Conservation (phyloP, 2,888 invertebrate species). For the Liposcelis brunnea region DNA sequence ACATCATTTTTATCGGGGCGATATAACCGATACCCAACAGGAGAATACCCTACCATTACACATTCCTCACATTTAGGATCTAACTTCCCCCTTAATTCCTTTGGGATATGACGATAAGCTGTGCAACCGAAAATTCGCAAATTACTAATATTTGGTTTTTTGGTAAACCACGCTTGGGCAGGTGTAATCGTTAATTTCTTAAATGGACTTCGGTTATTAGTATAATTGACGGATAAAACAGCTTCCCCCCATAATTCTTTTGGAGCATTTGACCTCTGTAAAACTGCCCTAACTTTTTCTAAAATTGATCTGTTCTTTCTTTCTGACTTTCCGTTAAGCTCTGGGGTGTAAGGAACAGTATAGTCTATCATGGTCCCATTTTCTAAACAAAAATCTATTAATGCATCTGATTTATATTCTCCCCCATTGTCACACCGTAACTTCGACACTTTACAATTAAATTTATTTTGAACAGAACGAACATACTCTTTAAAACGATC, state of each 20-base stretch:
- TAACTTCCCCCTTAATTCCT: background rate
- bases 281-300: constrained; percentile 8
- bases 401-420: constrained; percentile 7
- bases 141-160: background rate
- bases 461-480: background rate
- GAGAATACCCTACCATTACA: constrained; percentile 8
- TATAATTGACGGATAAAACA: background rate
- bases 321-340: constrained; percentile 11
- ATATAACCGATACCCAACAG: constrained; percentile 5
- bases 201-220: constrained; percentile 2
- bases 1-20: constrained; percentile 1
- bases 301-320: constrained; percentile 9
- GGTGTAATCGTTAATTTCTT: background rate
- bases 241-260: constrained; percentile 5
- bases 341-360: constrained; percentile 10
- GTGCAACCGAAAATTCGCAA: constrained; percentile 1
- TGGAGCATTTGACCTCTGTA: background rate
- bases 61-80: background rate
- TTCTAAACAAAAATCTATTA: constrained; percentile 8
- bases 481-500: constrained; percentile 8
- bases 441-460: constrained; percentile 1
- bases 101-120: background rate
- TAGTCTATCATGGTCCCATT: constrained; percentile 10
- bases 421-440: constrained; percentile 1
- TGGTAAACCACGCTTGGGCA: background rate